These are phyloP conservation scores for Luidia sarsii DNA, from an alignment of 53 echinoderm and acorn worm species.

Conservation along the genomic window DNA sequence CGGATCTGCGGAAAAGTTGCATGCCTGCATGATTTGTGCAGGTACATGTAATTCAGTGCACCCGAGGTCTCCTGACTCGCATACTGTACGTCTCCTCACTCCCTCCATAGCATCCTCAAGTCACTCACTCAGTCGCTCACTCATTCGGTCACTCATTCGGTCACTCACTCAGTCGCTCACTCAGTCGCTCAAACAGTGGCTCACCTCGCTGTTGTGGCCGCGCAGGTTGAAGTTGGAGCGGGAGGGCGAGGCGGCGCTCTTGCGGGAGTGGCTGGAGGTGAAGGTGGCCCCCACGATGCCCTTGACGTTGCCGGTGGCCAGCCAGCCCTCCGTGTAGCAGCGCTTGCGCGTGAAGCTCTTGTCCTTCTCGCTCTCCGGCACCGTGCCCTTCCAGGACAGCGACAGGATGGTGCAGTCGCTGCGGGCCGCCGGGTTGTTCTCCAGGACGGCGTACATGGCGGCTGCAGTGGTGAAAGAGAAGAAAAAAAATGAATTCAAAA, in stretches of 20 bases:
- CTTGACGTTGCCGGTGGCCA: slow-evolving; percentile 95
- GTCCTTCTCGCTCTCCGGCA: slow-evolving; percentile 95
- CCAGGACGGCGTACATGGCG: slow-evolving; percentile 95
- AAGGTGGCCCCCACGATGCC: slow-evolving; percentile 96
- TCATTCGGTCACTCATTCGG: too few relatives aligned
- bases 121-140: too few relatives aligned
- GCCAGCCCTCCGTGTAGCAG: slow-evolving; percentile 97
- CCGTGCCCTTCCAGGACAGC: slow-evolving; percentile 98
- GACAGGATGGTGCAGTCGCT: slow-evolving; percentile 98
- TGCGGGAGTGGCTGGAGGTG: slow-evolving; percentile 82
- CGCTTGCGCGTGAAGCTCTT: slow-evolving; percentile 94
- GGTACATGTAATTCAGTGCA: too few relatives aligned
- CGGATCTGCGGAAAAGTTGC: too few relatives aligned
- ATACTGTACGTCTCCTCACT: too few relatives aligned
- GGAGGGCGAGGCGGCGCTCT: slow-evolving; percentile 66
- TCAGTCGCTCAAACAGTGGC: too few relatives aligned
- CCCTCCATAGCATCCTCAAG: too few relatives aligned
- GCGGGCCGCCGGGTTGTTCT: slow-evolving; percentile 96
- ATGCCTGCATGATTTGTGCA: too few relatives aligned
- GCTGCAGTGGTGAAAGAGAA: too few relatives aligned
- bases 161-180: too few relatives aligned
- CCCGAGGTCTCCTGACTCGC: too few relatives aligned
- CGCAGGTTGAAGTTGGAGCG: slow-evolving; percentile 95
- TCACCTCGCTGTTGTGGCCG: slow-evolving; percentile 98
- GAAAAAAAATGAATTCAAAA: too few relatives aligned